phyloP scores from a whole-genome alignment of 2,797 vertebrate genomes.

The Silurus aristotelis region DNA sequence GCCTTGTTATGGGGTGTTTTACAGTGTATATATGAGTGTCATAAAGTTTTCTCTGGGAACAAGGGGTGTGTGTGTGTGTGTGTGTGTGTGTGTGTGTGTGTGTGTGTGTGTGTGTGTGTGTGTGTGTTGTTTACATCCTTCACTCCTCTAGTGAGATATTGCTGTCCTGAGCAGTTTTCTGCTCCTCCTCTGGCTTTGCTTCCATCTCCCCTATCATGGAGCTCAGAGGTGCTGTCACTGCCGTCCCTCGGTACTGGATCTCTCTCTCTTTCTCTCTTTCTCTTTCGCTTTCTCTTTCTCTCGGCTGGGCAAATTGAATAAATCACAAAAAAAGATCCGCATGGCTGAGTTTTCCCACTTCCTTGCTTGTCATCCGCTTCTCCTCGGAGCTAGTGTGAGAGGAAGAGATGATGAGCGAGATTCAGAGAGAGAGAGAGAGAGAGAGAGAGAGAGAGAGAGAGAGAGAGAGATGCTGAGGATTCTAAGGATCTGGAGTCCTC shows the following conservation, averaged over 20 bases:
- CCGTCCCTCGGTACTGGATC: constrained; percentile 24
- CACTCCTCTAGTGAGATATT: constrained; percentile 1
- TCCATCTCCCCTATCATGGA: constrained; percentile 39
- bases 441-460: constrained; percentile 17
- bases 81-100: constrained; percentile 12
- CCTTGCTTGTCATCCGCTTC: constrained; percentile 59
- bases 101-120: constrained; percentile 13
- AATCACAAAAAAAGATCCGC: constrained; percentile 64
- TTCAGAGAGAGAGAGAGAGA: constrained; percentile 10
- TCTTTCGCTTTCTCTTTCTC: not conserved
- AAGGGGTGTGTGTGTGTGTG: constrained; percentile 15
- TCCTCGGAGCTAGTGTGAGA: constrained; percentile 31
- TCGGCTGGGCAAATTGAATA: constrained; percentile 63
- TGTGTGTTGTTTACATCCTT: not conserved
- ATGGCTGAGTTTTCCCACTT: constrained; percentile 53
- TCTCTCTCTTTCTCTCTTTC: not conserved
- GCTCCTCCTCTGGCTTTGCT: constrained; percentile 41
- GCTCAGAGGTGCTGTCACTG: constrained; percentile 59
- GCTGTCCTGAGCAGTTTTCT: constrained; percentile 20
- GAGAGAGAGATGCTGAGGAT: constrained; percentile 8
- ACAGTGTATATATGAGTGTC: constrained; percentile 14
- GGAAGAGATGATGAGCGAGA: not conserved
- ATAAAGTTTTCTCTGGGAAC: constrained; percentile 25
- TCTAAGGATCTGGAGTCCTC: not conserved
- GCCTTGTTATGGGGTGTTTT: constrained; percentile 33